These are phyloP conservation scores for Hypomecis punctinalis DNA, from an alignment of 2,888 invertebrate genomes.

Conservation along the genomic window DNA sequence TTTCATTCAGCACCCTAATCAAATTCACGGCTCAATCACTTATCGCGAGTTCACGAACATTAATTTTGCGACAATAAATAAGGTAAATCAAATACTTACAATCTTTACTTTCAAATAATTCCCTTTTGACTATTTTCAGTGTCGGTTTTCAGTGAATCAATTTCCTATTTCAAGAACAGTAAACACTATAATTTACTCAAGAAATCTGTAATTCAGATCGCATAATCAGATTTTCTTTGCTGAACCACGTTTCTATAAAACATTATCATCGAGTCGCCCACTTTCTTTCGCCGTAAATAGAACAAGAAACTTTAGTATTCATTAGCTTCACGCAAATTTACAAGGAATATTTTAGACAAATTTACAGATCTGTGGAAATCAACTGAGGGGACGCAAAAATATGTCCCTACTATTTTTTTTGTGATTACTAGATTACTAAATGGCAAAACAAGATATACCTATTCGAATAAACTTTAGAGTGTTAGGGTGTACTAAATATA, in stretches of 20 bases:
- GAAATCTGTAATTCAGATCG: conserved; percentile 10
- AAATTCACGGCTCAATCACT: no score
- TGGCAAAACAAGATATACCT: no score
- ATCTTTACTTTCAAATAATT: neutral
- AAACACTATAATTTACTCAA: neutral
- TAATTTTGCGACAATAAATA: no score
- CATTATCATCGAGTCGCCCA: conserved; percentile 21
- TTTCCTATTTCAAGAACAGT: neutral
- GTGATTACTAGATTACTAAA: no score
- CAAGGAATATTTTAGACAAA: conserved; percentile 2
- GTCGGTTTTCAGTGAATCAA: neutral
- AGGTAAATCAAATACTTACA: neutral
- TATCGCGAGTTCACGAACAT: no score
- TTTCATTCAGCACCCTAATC: no score
- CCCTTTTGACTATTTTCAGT: neutral
- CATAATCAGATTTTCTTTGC: conserved; percentile 18
- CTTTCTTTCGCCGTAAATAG: conserved; percentile 26
- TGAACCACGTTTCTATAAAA: conserved; percentile 16
- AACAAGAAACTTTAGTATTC: conserved; percentile 22
- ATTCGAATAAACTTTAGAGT: no score
- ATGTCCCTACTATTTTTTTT: neutral
- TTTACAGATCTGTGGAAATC: neutral
- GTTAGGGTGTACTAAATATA: no score
- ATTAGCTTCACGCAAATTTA: conserved; percentile 20
- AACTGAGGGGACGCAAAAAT: neutral